Base-by-base conservation (phyloP, 2,888 invertebrate species). In the Drepanosiphum platanoidis region DNA sequence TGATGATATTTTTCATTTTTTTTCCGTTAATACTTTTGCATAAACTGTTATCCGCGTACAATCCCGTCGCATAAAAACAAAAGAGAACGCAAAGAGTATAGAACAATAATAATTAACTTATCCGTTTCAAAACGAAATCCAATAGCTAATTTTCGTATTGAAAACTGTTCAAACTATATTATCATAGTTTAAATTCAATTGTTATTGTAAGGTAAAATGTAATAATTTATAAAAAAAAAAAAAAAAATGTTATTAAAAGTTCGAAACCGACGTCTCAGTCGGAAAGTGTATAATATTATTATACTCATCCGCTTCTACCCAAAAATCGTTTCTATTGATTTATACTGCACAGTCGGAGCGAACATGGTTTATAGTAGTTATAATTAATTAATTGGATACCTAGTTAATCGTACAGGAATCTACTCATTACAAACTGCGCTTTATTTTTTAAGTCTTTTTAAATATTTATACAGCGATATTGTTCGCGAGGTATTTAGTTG, bases 311-410 rank as follows among this genome's bases (percentile, higher is more conserved):
- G 58, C n/a, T n/a, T 22, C 58, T 58, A 58, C n/a, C n/a, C n/a
- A n/a, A n/a, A n/a, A n/a, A n/a, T n/a, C 58, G 58, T 58, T 58
- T 58, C 58, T 58, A 58, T 58, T 58, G 58, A 58, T 58, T 58
- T 58, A 58, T 22, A 39, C 39, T 52, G 15, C 13, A 39, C 5
- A 9, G 18, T 22, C n/a, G n/a, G n/a, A 58, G n/a, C n/a, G 58
- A 8, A 58, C 1, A 58, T 0, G 7, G 11, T 9, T 42, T 42
- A 42, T 42, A 42, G 11, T 11, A n/a, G 58, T 58, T 58, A 58
- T 58, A 22, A 58, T 58, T 58, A 58, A 58, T 58, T 58, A 58
- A 58, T 58, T 58, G n/a, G 22, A 58, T n/a, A n/a, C n/a, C n/a
- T n/a, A n/a, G n/a, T n/a, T n/a, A n/a, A n/a, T n/a, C 46, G 18